Evolutionary conservation across 2,888 invertebrate genomes (phyloP).

Genomic region (Sesia bembeciformis): DNA sequence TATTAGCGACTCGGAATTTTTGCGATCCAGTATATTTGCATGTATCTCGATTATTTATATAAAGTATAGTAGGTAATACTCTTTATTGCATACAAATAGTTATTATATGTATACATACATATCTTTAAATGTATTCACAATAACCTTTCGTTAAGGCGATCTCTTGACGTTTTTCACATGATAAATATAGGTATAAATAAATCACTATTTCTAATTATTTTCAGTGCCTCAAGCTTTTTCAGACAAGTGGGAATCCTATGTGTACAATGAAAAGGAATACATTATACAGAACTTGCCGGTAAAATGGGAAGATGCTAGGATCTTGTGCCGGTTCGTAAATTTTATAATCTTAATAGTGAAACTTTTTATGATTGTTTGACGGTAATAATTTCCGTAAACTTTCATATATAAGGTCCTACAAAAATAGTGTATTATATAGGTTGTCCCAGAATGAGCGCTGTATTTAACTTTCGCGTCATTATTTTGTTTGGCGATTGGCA

Average conservation of each 20-base stretch:
- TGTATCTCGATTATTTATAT: not conserved
- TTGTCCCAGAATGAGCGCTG: no score
- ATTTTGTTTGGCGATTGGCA: no score
- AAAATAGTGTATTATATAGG: no score
- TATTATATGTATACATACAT: no score
- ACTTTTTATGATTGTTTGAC: no score
- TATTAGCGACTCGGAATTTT: no score
- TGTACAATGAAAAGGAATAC: slow-evolving; percentile 53
- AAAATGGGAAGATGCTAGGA: slow-evolving; percentile 64
- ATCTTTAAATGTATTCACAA: no score
- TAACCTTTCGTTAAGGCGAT: not conserved
- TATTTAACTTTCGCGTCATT: no score
- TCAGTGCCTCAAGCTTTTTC: slow-evolving; percentile 40
- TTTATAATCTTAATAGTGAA: not conserved
- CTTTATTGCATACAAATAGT: not conserved
- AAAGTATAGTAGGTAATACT: not conserved
- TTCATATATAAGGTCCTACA: no score
- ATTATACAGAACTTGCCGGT: slow-evolving; percentile 57
- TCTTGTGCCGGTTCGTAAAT: slow-evolving; percentile 41
- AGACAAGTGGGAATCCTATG: slow-evolving; percentile 49
- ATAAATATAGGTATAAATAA: no score
- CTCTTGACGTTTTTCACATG: not conserved
- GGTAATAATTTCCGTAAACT: no score
- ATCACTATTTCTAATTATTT: slow-evolving; percentile 12
- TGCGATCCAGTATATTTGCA: no score